Evolutionary conservation across 2,888 invertebrate species (phyloP).

Genomic region (Leptodirus hochenwartii): DNA sequence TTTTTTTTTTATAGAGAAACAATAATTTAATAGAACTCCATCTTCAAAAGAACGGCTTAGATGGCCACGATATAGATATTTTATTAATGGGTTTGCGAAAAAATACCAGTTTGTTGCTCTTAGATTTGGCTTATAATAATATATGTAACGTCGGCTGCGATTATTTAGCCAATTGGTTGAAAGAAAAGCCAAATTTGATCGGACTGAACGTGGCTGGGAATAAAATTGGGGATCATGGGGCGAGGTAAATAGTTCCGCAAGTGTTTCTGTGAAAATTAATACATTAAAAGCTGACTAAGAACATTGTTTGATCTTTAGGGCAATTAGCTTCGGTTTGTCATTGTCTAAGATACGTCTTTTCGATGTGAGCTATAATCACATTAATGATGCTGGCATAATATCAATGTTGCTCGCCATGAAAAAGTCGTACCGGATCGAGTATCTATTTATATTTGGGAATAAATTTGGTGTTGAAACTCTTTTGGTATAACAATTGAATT

Average conservation of each 20-base stretch:
- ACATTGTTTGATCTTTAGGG: slow-evolving; percentile 19
- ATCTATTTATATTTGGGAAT: slow-evolving; percentile 29
- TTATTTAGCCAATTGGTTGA: slow-evolving; percentile 29
- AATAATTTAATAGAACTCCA: slow-evolving; percentile 30
- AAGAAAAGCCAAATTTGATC: slow-evolving; percentile 26
- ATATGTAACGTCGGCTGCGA: slow-evolving; percentile 36
- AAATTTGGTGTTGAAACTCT: too few relatives aligned
- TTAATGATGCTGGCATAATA: slow-evolving; percentile 33
- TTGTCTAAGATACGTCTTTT: slow-evolving; percentile 36
- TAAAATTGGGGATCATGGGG: slow-evolving; percentile 31
- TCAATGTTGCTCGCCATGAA: slow-evolving; percentile 36
- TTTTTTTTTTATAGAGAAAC: slow-evolving; percentile 19
- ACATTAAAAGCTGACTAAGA: neutral
- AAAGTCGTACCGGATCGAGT: slow-evolving; percentile 28
- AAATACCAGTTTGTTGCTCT: slow-evolving; percentile 29
- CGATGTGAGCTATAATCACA: slow-evolving; percentile 36
- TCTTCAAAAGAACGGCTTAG: slow-evolving; percentile 34
- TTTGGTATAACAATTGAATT: too few relatives aligned
- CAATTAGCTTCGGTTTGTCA: slow-evolving; percentile 34
- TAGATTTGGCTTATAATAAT: slow-evolving; percentile 35
- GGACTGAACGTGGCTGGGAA: slow-evolving; percentile 33
- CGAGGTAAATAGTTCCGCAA: slow-evolving; percentile 17
- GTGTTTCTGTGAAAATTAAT: neutral
- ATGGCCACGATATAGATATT: slow-evolving; percentile 34
- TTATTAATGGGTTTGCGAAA: slow-evolving; percentile 28